These are phyloP conservation scores for Tricholaema leucomelas DNA, from an alignment of 2,113 vertebrate species.

Conservation along the genomic window DNA sequence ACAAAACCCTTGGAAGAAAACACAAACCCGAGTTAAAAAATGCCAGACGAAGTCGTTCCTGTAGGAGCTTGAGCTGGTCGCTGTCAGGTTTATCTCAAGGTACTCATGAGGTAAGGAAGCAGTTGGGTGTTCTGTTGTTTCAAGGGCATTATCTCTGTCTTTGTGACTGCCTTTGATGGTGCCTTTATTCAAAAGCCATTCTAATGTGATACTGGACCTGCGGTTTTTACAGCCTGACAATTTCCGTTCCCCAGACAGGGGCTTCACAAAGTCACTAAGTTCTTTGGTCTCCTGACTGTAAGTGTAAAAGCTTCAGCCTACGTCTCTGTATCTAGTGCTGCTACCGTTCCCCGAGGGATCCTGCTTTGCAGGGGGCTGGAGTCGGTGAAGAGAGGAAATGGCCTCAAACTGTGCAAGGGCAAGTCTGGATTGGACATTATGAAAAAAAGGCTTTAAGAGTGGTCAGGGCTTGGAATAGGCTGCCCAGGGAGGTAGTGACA, in stretches of 20 bases:
- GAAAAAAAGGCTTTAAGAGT: too few species aligned
- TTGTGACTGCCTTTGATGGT: not conserved
- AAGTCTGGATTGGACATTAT: too few species aligned
- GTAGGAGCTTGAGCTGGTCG: not conserved
- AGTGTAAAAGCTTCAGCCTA: not conserved
- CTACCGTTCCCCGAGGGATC: too few species aligned
- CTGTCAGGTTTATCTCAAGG: not conserved
- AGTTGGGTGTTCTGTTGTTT: not conserved
- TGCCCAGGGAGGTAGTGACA: too few species aligned
- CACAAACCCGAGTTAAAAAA: not conserved
- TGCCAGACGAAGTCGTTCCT: rapidly evolving
- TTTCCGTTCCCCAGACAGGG: not conserved
- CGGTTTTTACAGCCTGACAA: not conserved
- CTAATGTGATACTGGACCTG: not conserved
- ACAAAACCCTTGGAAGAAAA: not conserved
- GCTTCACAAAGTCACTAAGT: not conserved
- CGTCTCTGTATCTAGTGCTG: not conserved
- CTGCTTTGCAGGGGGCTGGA: too few species aligned
- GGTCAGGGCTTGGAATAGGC: too few species aligned
- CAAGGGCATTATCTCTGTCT: not conserved
- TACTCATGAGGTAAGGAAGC: not conserved
- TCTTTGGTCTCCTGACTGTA: not conserved
- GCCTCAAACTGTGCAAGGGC: too few species aligned
- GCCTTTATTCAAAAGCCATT: not conserved
- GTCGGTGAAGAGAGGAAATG: too few species aligned